A percentile compares a stretch with the other conserved stretches of the same genome.
Evolutionary conservation across 2,797 vertebrate genomes (phyloP).

Genomic region (Delichon dasypus): DNA sequence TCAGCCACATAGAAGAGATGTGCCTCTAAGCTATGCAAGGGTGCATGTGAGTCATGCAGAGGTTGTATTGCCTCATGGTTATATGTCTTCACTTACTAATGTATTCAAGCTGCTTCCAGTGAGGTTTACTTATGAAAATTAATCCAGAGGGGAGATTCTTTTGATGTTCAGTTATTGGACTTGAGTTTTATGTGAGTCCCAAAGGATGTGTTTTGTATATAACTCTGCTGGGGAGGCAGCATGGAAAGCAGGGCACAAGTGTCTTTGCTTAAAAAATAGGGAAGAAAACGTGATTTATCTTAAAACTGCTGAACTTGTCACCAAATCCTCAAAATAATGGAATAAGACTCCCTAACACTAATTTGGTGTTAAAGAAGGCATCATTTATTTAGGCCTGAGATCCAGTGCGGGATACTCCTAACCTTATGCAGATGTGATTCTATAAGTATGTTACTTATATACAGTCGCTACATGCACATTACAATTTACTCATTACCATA

Average conservation of each 20-base stretch:
- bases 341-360: neutral
- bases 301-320: neutral
- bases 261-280: neutral
- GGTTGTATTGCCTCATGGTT: neutral
- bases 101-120: neutral
- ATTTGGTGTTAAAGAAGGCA: neutral
- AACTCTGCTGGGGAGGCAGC: neutral
- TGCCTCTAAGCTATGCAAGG: neutral
- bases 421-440: neutral
- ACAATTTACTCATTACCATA: neutral
- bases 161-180: neutral
- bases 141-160: neutral
- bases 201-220: neutral
- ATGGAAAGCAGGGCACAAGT: neutral
- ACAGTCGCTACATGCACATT: neutral
- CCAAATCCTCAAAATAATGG: neutral
- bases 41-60: neutral
- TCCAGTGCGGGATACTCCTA: neutral
- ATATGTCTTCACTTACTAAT: neutral
- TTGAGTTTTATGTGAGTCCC: neutral
- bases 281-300: neutral
- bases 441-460: neutral
- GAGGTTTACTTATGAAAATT: neutral
- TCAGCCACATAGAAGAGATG: neutral
- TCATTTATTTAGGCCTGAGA: neutral